Evolutionary conservation across 2,797 vertebrate genomes (phyloP), one percentile per base, ranked within the genome.

Genomic region (Fistularia commersonii): DNA sequence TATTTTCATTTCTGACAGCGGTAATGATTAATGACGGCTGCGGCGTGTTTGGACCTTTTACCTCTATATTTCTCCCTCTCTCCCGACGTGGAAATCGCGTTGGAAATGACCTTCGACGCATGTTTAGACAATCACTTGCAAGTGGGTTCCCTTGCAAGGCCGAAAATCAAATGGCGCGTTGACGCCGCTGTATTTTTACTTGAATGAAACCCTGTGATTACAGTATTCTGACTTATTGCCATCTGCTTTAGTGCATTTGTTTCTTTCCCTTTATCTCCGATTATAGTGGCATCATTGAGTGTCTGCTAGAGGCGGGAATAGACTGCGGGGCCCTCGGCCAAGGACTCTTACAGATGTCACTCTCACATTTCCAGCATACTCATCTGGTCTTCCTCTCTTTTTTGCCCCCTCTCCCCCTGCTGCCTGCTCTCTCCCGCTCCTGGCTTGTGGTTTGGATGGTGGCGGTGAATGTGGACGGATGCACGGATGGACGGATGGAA

Each of bases 1-100:
- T 88, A 84, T 89, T 89, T 86, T 89, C 83, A 67, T 77, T 86
- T 82, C 74, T 87, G 85, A 84, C 85, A 85, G 82, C 75, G 72
- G 81, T 83, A 83, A 88, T 87, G 87, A 88, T 89, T 82, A 89
- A 88, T 87, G 83, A 75, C 23, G 66, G 61, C 84, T 84, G 84
- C 81, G 85, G 83, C 82, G 75, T 80, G 80, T 87, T 86, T 84
- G 74, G 80, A 87, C 83, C 84, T 87, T 82, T 87, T 86, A 86
- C 83, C 83, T 88, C 83, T 61, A 72, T 81, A 74, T 87, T 87
- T 88, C 81, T 79, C 79, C 80, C 83, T 84, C n/a, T n/a, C n/a
- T n/a, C n/a, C n/a, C 79, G 81, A 86, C 81, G 66, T 74, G 81
- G 88, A 91, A 87, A 84, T 88, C 82, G 89, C 82, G 77, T 74